A percentile compares a stretch with the other conserved stretches of the same genome.
These are phyloP conservation scores for Mimumesa dahlbomi DNA, from an alignment of 2,888 invertebrate genomes.

Conservation along the genomic window DNA sequence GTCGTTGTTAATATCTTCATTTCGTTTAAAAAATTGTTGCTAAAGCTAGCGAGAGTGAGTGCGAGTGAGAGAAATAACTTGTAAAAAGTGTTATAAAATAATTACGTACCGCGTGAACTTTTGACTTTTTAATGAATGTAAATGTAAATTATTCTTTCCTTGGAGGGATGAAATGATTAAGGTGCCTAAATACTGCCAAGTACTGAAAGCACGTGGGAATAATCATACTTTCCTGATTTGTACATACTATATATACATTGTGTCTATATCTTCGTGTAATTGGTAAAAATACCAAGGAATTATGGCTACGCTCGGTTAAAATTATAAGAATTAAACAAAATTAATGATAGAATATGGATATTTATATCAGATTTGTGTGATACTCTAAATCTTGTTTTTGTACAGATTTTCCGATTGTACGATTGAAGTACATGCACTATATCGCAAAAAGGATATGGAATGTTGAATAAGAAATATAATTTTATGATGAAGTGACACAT, in stretches of 20 bases:
- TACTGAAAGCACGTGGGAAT: constrained; percentile 42
- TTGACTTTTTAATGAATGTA: constrained; percentile 10
- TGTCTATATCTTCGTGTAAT: constrained; percentile 11
- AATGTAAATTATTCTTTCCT: constrained; percentile 44
- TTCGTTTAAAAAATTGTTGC: too few relatives aligned
- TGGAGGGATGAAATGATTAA: constrained; percentile 18
- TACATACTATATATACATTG: constrained; percentile 44
- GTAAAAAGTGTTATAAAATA: too few relatives aligned
- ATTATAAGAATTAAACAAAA: constrained; percentile 12
- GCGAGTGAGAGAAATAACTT: too few relatives aligned
- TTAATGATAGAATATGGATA: constrained; percentile 9
- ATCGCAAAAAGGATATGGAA: constrained; percentile 8
- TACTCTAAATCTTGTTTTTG: constrained; percentile 31
- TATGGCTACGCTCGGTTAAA: constrained; percentile 24
- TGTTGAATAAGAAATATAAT: constrained; percentile 34
- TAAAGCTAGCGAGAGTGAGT: constrained; percentile 14
- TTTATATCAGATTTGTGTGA: constrained; percentile 33
- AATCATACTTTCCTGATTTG: constrained; percentile 46
- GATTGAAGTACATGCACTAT: constrained; percentile 8
- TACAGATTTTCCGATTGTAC: constrained; percentile 22
- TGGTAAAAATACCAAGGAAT: constrained; percentile 12
- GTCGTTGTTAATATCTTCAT: too few relatives aligned
- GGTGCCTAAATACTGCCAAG: constrained; percentile 61
- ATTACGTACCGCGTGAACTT: too few relatives aligned
- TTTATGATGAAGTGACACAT: constrained; percentile 15